Evolutionary conservation across 1,140 invertebrate species (phyloP), one percentile per base, ranked within the genome.

Genomic region (Apis cerana): DNA sequence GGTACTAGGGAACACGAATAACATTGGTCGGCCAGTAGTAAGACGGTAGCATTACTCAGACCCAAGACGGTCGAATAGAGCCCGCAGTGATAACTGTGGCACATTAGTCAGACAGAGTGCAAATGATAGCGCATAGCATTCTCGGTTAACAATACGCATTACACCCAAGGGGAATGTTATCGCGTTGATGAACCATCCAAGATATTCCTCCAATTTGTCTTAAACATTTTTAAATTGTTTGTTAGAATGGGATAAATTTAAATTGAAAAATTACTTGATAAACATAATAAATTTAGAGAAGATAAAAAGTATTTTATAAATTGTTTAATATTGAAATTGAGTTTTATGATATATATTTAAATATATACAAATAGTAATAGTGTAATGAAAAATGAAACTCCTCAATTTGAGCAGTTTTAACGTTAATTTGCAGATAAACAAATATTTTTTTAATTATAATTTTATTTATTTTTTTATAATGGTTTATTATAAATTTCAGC

Each of bases 61-160:
- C 74, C 64, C n/a, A 58, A 75, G 50, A 48, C 56, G 74, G 64
- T 65, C 64, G 64, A 76, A 76, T 82, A 76, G 72, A 43, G 58
- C 59, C 13, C 54, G 64, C 80, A 82, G 80, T 82, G 80, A 82
- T 82, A 82, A 82, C 72, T 65, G 64, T 52, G 50, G 59, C 48
- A 64, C 74, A 76, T 82, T 76, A 82, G 80, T 82, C 80, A 82
- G 74, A 52, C 80, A 15, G 8, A 2, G 62, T 27, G 43, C 71
- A 75, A 81, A 62, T 33, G 61, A 65, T 65, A 75, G 54, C 48
- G 65, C 15, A 17, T 17, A 9, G 64, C 48, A 58, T 82, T 82
- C 72, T 27, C 23, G 23, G 62, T 50, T 67, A 33, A 54, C 54
- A 76, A 76, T 59, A 62, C 72, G 23, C 74, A 82, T 75, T 67